A percentile compares a stretch with the other conserved stretches of the same genome.
These are phyloP conservation scores for Drosophila recens DNA, from an alignment of 2,888 invertebrate species.

Conservation along the genomic window DNA sequence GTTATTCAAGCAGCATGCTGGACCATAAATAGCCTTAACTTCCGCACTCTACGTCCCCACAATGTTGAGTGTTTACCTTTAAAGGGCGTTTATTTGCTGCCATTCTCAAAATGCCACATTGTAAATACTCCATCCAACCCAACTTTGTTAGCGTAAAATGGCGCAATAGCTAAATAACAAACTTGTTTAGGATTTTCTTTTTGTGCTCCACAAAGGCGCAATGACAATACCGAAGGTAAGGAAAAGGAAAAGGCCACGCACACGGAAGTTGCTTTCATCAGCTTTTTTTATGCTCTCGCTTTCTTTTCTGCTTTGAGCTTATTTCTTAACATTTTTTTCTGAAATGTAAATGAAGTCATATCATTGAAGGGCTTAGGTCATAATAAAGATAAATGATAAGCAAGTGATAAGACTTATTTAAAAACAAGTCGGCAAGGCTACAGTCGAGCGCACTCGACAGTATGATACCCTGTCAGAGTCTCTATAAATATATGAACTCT, in stretches of 20 bases:
- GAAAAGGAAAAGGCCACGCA: conserved; percentile 74
- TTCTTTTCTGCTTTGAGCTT: conserved; percentile 24
- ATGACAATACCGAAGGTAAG: conserved; percentile 65
- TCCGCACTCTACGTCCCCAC: neutral
- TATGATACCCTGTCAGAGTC: too few relatives aligned
- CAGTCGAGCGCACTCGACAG: conserved; percentile 51
- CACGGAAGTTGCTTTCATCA: conserved; percentile 75
- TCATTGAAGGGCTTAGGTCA: conserved; percentile 78
- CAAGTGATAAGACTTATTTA: conserved; percentile 74
- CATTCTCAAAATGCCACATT: conserved; percentile 53
- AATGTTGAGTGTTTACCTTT: conserved; percentile 31
- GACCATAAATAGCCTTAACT: conserved; percentile 35
- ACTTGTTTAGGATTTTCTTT: conserved; percentile 72
- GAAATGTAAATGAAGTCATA: conserved; percentile 78
- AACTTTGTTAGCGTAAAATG: conserved; percentile 46
- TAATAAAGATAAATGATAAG: conserved; percentile 81
- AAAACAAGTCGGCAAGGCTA: conserved; percentile 16
- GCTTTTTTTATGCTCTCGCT: conserved; percentile 38
- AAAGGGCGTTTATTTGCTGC: conserved; percentile 41
- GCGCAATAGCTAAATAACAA: conserved; percentile 79
- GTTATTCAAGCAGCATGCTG: conserved; percentile 30
- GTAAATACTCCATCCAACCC: conserved; percentile 52
- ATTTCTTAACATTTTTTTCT: conserved; percentile 28
- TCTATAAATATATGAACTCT: too few relatives aligned
- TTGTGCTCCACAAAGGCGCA: conserved; percentile 63